Percentiles rank a stretch among this genome's conserved stretches.
phyloP scores from a whole-genome alignment of 2,113 vertebrate species.

The Gopherus evgoodei region DNA sequence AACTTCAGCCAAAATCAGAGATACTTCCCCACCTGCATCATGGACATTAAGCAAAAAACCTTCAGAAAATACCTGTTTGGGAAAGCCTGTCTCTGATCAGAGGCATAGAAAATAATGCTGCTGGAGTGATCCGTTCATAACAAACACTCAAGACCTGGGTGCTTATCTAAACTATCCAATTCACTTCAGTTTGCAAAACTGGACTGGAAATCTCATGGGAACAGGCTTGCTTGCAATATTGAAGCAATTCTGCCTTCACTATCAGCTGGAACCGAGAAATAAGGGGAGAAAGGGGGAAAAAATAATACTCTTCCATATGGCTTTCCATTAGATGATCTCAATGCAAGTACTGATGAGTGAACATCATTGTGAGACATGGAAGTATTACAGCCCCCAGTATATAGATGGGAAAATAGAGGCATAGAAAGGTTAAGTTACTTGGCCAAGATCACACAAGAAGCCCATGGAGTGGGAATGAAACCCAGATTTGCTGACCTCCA shows the following conservation, averaged over 20 bases:
- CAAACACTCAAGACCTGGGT: background rate
- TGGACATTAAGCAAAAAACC: background rate
- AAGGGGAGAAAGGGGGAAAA: background rate
- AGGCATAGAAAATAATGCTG: background rate
- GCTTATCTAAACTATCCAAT: background rate
- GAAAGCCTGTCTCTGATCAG: background rate
- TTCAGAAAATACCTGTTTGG: background rate
- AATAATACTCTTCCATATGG: background rate
- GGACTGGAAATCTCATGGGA: background rate
- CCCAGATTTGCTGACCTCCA: background rate
- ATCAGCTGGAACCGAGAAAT: background rate
- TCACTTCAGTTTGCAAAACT: background rate
- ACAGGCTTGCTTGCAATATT: background rate
- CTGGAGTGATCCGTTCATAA: background rate
- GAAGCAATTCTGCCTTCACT: background rate
- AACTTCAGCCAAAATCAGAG: background rate
- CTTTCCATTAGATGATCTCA: background rate
- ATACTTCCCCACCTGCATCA: background rate
- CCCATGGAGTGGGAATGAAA: background rate
- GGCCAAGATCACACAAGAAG: background rate
- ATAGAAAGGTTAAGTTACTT: constrained; percentile 8
- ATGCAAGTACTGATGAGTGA: background rate
- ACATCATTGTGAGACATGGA: fast-evolving
- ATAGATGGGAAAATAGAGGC: fast-evolving
- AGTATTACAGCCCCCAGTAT: background rate